These are phyloP conservation scores for Diplodus sargus DNA, from an alignment of 2,797 vertebrate species.

Conservation along the genomic window DNA sequence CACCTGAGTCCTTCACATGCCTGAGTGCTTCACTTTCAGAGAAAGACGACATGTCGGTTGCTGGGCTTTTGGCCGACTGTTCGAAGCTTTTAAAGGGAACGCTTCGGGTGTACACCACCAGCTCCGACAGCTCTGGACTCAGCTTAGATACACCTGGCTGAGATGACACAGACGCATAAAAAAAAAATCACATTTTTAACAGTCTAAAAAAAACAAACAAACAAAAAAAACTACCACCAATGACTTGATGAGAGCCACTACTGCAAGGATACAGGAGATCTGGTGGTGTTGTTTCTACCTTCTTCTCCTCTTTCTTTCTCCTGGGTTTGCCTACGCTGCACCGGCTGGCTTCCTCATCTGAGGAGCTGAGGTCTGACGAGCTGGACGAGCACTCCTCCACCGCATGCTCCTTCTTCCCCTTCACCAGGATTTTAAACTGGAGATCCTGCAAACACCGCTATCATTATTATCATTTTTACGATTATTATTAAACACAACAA, in stretches of 20 bases:
- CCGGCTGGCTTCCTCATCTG: constrained; percentile 79
- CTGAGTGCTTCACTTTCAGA: constrained; percentile 92
- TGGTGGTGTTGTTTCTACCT: constrained; percentile 50
- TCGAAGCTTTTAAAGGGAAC: constrained; percentile 86
- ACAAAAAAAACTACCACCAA: no score
- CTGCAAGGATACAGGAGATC: not conserved
- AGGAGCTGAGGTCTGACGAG: constrained; percentile 79
- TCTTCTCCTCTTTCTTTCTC: constrained; percentile 56
- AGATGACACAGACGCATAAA: constrained; percentile 51
- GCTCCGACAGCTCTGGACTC: constrained; percentile 88
- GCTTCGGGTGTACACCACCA: constrained; percentile 91
- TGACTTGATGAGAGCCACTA: not conserved
- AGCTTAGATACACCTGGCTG: constrained; percentile 78
- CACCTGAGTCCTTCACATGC: constrained; percentile 90
- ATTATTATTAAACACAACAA: not conserved
- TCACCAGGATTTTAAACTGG: constrained; percentile 92
- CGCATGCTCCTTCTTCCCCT: constrained; percentile 89
- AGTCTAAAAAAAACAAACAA: no score
- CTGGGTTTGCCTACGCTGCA: constrained; percentile 47
- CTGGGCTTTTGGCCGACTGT: constrained; percentile 74
- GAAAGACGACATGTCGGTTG: constrained; percentile 90
- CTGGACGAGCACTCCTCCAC: constrained; percentile 66
- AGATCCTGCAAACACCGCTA: constrained; percentile 83
- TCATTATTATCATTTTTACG: no score
- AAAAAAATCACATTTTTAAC: constrained; percentile 13